Base-by-base conservation (phyloP, 2,888 invertebrate genomes). In the Leucoma salicis region DNA sequence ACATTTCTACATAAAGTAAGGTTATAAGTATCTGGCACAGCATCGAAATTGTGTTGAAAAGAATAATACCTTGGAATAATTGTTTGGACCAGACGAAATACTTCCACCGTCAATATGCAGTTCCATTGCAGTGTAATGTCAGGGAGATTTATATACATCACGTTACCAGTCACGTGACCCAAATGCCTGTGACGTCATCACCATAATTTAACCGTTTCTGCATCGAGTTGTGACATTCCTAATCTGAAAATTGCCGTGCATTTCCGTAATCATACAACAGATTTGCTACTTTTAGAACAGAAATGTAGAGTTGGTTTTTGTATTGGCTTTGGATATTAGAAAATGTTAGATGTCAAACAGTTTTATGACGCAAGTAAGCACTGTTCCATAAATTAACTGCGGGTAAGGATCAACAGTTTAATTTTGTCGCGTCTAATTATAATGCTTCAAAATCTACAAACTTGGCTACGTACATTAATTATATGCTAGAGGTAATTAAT, bases 81-180 rank as follows among this genome's bases (percentile, higher is more conserved):
- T n/a, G n/a, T n/a, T n/a, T n/a, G n/a, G n/a, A n/a, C n/a, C n/a
- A n/a, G n/a, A n/a, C n/a, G n/a, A n/a, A n/a, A n/a, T n/a, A n/a
- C n/a, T 27, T 11, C 8, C 11, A 2, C 27, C 4, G 27, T 10
- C n/a, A 27, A 27, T n/a, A n/a, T 4, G 27, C n/a, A n/a, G 3
- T 27, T 27, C 27, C 4, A n/a, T 10, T 27, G 27, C 27, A 27
- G 4, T 11, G 27, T 4, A 37, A 31, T 39, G 53, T 58, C 56
- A 53, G 47, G 46, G 33, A 46, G 59, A 56, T 56, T 58, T 49
- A n/a, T n/a, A 58, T 37, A 35, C 31, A 29, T 56, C 59, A 56
- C 50, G 48, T 46, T 43, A 24, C 29, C 35, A 13, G 35, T 44
- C 47, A 42, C 51, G 49, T 54, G 54, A 52, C n/a, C 7, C 14